phyloP scores from a whole-genome alignment of 2,113 vertebrate species.

The Uropsilus gracilis region DNA sequence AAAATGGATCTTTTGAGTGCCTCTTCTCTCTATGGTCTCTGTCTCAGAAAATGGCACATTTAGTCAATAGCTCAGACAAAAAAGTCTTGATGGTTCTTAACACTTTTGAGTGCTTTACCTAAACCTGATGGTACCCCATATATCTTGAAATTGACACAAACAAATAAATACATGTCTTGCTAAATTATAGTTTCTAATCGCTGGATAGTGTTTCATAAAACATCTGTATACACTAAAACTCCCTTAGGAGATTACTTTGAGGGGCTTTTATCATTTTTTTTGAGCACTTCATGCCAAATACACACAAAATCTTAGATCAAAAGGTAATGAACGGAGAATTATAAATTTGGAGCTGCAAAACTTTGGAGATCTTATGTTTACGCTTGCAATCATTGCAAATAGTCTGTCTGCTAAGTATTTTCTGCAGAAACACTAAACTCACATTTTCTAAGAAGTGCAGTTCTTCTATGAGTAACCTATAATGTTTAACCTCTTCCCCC shows the following conservation, averaged over 20 bases:
- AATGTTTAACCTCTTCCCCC: not conserved
- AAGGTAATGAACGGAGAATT: not conserved
- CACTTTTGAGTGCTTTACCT: not conserved
- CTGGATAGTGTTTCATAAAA: not conserved
- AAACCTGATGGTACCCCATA: not conserved
- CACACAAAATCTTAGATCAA: not conserved
- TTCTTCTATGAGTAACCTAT: not conserved
- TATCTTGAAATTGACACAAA: not conserved
- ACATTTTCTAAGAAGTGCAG: not conserved
- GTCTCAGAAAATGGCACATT: not conserved
- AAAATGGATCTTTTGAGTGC: not conserved
- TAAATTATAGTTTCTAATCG: not conserved
- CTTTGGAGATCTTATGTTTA: not conserved
- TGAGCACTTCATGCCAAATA: not conserved
- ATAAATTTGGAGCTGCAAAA: not conserved
- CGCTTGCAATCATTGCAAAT: not conserved
- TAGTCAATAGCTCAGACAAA: not conserved
- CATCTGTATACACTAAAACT: not conserved
- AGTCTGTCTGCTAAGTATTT: not conserved
- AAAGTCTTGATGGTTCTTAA: not conserved
- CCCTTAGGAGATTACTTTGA: not conserved
- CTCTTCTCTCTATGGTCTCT: not conserved
- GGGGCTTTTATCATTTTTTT: constrained; percentile 27
- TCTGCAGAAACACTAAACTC: not conserved
- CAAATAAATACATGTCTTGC: not conserved